Evolutionary conservation across 2,888 invertebrate species (phyloP).

Genomic region (Epicampocera succincta): DNA sequence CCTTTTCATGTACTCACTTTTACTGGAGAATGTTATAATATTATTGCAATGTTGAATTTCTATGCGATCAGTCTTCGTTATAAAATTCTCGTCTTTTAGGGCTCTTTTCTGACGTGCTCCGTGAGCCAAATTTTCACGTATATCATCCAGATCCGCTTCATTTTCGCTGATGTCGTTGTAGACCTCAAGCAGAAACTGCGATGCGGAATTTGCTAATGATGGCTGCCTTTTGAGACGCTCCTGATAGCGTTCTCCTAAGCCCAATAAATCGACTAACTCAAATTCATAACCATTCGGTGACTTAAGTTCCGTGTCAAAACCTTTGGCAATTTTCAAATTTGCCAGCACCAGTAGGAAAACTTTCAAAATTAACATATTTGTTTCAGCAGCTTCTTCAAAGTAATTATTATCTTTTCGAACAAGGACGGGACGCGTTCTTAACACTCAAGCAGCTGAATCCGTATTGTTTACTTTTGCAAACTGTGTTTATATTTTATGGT

Average conservation of each 20-base stretch:
- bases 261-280: slow-evolving; percentile 91
- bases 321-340: background rate
- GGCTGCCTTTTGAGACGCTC: slow-evolving; percentile 82
- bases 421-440: background rate
- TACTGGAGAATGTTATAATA: slow-evolving; percentile 95
- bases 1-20: slow-evolving; percentile 83
- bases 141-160: slow-evolving; percentile 75
- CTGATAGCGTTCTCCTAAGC: slow-evolving; percentile 89
- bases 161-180: slow-evolving; percentile 89
- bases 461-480: no score
- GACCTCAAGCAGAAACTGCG: slow-evolving; percentile 92
- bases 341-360: background rate
- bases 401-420: background rate
- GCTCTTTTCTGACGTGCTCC: slow-evolving; percentile 82
- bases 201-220: slow-evolving; percentile 83
- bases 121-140: slow-evolving; percentile 82
- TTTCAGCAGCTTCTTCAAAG: no score
- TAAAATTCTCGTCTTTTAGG: slow-evolving; percentile 79
- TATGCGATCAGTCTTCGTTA: slow-evolving; percentile 89
- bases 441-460: background rate
- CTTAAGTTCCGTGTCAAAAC: slow-evolving; percentile 3
- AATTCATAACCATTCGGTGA: slow-evolving; percentile 69
- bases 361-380: slow-evolving; percentile 12
- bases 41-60: slow-evolving; percentile 95
- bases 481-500: no score